Conservation (phyloP, 35 echinoderm and acorn worm species). For the Chiridota heheva region DNA sequence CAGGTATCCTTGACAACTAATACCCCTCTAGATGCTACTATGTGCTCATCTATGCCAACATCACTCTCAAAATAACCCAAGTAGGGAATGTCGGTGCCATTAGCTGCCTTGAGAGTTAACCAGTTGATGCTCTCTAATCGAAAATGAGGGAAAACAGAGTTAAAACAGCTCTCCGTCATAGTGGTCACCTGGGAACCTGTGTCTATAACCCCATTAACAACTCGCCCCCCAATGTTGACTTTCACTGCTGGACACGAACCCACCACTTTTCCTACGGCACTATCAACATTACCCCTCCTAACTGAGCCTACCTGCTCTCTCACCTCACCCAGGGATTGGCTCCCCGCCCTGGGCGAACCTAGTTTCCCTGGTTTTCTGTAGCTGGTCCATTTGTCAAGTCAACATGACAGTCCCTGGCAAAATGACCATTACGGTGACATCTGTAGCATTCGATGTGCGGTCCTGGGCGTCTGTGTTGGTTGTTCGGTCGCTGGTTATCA, state of each 20-base stretch:
- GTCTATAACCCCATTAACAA: not conserved
- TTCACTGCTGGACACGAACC: not conserved
- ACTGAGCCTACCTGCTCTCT: not conserved
- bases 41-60: too few relatives aligned
- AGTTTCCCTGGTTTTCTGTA: conserved; percentile 6
- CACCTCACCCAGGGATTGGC: not conserved
- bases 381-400: not conserved
- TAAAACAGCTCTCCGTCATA: too few relatives aligned
- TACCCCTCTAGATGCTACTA: too few relatives aligned
- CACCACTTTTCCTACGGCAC: too few relatives aligned
- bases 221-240: not conserved
- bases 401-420: conserved; percentile 5
- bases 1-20: too few relatives aligned
- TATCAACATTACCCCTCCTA: not conserved
- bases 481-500: not conserved
- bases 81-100: too few relatives aligned
- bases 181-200: conserved; percentile 23
- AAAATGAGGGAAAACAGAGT: too few relatives aligned
- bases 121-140: too few relatives aligned
- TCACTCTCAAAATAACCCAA: too few relatives aligned
- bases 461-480: too few relatives aligned
- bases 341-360: not conserved
- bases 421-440: not conserved
- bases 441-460: not conserved
- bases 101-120: too few relatives aligned